Base-by-base conservation (phyloP, 2,797 vertebrate species). In the Monodelphis domestica region DNA sequence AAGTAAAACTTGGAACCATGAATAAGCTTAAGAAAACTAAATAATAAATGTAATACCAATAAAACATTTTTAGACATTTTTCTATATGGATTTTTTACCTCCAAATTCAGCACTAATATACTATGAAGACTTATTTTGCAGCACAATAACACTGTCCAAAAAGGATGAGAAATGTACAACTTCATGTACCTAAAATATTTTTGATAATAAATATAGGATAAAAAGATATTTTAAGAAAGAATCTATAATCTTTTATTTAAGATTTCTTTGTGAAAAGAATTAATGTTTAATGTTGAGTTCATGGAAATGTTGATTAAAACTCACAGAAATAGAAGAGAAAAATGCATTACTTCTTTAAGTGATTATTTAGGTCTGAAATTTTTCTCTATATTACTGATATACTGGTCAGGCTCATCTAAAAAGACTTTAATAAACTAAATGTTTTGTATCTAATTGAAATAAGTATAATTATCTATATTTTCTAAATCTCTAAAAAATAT, bases 361-460 rank as follows among this genome's bases (percentile, higher is more conserved):
- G 94, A 96, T 91, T 96, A 95, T 91, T 95, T 84, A 91, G 55
- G 21, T 70, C n/a, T 87, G 26, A 95, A 95, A 92, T 89, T 55
- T 89, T 94, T 94, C 63, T 54, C 26, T 11, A 91, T 94, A 95
- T 97, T 95, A 94, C 84, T 96, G 45, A 53, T 30, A 96, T 93
- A 54, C 24, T 97, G 94, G 84, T 97, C 91, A 95, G 51, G 33
- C 92, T 97, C 95, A 95, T 38, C 0, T 56, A 51, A 70, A 95
- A 95, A 88, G 38, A 28, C 92, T 78, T 95, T 97, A 91, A 94
- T 93, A 92, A 97, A 92, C 53, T 97, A 96, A 53, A 33, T 93
- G n/a, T 95, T 95, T 53, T 97, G 87, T 24, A 95, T 97, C 87
- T 54, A 70, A 93, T 90, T 94, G 89, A 96, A 92, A 96, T 97